Percentiles rank a stretch among this genome's conserved stretches.
phyloP scores from a whole-genome alignment of 2,113 vertebrate species.

The Pitta sordida region DNA sequence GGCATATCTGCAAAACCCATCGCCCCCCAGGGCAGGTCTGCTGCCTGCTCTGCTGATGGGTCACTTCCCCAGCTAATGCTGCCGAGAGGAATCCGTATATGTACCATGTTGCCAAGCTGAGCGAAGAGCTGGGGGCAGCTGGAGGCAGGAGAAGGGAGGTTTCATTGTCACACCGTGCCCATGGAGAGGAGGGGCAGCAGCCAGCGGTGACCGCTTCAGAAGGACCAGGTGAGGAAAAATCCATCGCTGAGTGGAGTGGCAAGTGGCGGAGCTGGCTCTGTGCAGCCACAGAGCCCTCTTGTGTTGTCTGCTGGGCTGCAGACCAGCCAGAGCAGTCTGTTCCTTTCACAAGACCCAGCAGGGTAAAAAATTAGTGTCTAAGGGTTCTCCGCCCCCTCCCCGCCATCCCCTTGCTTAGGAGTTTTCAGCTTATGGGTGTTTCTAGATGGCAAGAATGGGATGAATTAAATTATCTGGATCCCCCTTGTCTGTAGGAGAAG shows the following conservation, averaged over 20 bases:
- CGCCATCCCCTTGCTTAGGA: too few species aligned
- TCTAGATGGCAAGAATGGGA: background rate
- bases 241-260: background rate
- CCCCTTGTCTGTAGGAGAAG: background rate
- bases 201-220: background rate
- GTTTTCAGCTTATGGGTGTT: background rate
- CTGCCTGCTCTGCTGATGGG: background rate
- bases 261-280: background rate
- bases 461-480: background rate
- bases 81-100: accelerated
- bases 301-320: background rate
- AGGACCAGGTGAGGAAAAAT: background rate
- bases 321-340: background rate
- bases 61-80: too few species aligned
- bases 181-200: background rate
- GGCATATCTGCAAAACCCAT: accelerated
- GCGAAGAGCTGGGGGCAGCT: too few species aligned
- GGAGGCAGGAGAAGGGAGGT: background rate
- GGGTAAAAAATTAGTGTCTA: background rate
- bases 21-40: background rate
- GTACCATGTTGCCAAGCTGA: accelerated
- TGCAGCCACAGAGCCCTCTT: slow-evolving; percentile 61
- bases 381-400: too few species aligned
- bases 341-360: background rate
- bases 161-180: accelerated